These are phyloP conservation scores for Psittacus erithacus DNA, from an alignment of 2,113 vertebrate genomes.

Conservation along the genomic window DNA sequence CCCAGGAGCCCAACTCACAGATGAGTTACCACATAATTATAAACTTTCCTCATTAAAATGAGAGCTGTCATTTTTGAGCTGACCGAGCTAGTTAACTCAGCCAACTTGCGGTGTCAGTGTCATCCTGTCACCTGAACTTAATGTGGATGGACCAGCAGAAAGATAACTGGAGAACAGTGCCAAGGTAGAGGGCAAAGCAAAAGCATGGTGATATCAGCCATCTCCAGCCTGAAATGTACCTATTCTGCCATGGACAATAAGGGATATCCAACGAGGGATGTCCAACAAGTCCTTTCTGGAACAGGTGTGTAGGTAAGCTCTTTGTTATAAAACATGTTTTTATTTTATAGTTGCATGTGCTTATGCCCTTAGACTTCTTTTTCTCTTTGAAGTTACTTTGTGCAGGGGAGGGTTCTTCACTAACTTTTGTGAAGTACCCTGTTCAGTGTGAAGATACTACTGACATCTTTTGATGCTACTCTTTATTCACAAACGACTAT, in stretches of 20 bases:
- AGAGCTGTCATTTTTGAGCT: neutral
- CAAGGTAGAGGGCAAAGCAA: neutral
- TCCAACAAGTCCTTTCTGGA: neutral
- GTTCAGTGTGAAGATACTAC: neutral
- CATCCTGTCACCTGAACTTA: neutral
- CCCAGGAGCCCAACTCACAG: neutral
- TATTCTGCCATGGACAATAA: neutral
- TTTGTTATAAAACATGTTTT: neutral
- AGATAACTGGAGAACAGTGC: neutral
- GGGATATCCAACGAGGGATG: neutral
- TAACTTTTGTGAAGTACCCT: neutral
- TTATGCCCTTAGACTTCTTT: neutral
- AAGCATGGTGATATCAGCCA: neutral
- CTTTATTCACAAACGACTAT: neutral
- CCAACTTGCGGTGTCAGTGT: neutral
- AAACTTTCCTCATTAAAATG: neutral
- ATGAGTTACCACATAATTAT: neutral
- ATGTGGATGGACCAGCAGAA: rapidly evolving
- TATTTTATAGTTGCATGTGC: neutral
- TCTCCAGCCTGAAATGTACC: neutral
- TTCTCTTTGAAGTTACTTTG: neutral
- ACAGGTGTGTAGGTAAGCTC: neutral
- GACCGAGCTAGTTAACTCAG: neutral
- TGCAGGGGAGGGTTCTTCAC: neutral
- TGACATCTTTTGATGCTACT: neutral